A percentile compares a stretch with the other conserved stretches of the same genome.
Evolutionary conservation across 1,140 invertebrate species (phyloP).

Genomic region (Trichonephila clavipes): DNA sequence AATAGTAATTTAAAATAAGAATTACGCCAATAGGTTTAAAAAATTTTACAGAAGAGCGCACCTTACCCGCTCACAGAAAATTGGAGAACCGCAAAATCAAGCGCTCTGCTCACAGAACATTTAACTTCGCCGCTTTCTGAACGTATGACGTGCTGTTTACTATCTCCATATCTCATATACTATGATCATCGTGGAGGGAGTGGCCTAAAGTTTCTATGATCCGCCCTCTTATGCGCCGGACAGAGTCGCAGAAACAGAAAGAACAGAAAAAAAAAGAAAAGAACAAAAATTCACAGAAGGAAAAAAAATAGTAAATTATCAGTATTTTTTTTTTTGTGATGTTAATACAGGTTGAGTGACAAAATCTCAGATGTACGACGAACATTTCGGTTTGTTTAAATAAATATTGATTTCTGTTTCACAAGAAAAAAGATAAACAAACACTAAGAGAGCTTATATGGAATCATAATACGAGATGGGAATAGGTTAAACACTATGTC

Average conservation of each 20-base stretch:
- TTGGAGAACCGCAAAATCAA: not conserved
- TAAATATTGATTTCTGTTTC: not conserved
- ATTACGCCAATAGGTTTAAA: not conserved
- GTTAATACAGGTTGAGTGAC: not conserved
- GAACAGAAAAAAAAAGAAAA: not conserved
- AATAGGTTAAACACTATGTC: not conserved
- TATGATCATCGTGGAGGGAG: not conserved
- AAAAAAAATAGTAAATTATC: not conserved
- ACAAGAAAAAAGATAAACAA: too few relatives aligned
- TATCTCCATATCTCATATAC: constrained; percentile 26
- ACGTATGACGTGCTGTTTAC: constrained; percentile 12
- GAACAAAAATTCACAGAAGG: not conserved
- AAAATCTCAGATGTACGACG: not conserved
- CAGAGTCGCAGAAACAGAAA: not conserved
- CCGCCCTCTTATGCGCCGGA: constrained; percentile 27
- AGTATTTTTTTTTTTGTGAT: not conserved
- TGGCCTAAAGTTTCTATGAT: not conserved
- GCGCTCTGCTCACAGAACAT: not conserved
- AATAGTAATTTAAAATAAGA: not conserved
- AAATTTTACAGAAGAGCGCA: not conserved
- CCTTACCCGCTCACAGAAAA: not conserved
- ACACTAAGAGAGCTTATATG: too few relatives aligned
- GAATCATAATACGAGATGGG: too few relatives aligned
- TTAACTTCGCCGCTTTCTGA: constrained; percentile 7
- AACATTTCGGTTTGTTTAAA: not conserved